phyloP scores from a whole-genome alignment of 1,140 invertebrate species.

The Gonatopus flavifemur region DNA sequence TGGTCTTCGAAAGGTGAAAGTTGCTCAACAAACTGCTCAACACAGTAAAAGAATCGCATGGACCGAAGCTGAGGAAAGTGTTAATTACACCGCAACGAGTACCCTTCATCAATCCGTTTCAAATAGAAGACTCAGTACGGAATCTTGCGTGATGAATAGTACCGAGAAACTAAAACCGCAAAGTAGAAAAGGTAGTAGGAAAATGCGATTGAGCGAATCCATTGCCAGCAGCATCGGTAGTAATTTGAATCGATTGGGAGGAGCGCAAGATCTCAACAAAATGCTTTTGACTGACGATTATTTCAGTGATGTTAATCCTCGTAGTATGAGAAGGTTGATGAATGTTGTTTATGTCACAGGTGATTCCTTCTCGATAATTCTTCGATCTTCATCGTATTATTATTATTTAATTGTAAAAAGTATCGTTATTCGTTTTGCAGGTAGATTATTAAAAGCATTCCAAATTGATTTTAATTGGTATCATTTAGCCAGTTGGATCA shows the following conservation, averaged over 20 bases:
- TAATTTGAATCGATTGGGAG: slow-evolving; percentile 76
- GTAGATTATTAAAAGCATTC: slow-evolving; percentile 94
- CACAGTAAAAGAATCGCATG: slow-evolving; percentile 47
- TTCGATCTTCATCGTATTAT: not conserved
- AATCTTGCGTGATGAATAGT: slow-evolving; percentile 75
- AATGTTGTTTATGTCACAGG: slow-evolving; percentile 97
- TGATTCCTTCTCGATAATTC: slow-evolving; percentile 41
- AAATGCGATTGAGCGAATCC: slow-evolving; percentile 80
- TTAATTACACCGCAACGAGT: slow-evolving; percentile 51
- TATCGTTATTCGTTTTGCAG: slow-evolving; percentile 55
- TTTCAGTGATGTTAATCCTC: slow-evolving; percentile 96
- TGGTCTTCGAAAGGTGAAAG: slow-evolving; percentile 83
- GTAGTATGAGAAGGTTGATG: slow-evolving; percentile 94
- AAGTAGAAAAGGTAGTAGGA: slow-evolving; percentile 64
- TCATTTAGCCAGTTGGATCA: slow-evolving; percentile 94
- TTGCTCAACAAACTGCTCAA: slow-evolving; percentile 78
- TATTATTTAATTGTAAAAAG: slow-evolving; percentile 1
- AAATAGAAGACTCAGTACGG: slow-evolving; percentile 73
- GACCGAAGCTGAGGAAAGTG: slow-evolving; percentile 58
- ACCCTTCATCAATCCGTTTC: slow-evolving; percentile 64
- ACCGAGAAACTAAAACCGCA: slow-evolving; percentile 68
- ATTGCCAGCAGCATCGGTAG: slow-evolving; percentile 87
- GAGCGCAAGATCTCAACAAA: slow-evolving; percentile 75
- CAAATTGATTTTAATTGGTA: slow-evolving; percentile 99
- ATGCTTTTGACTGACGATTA: slow-evolving; percentile 93